Conservation (phyloP, 2,113 vertebrate genomes). For the Neodon shergylaensis region DNA sequence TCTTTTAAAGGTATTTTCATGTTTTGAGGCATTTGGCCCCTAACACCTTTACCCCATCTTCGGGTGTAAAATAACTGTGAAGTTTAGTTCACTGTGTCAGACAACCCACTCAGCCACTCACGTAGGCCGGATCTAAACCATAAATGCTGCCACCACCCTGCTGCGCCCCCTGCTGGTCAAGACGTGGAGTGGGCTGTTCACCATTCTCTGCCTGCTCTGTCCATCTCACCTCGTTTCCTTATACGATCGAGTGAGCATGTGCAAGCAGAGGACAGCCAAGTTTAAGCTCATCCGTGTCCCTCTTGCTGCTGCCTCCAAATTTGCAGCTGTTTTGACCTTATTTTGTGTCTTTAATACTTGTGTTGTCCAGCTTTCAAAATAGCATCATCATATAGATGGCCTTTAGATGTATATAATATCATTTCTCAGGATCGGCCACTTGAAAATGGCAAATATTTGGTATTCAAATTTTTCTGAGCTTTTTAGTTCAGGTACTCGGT, state of each 20-base stretch:
- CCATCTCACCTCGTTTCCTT: neutral
- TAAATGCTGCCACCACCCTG: neutral
- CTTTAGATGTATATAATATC: neutral
- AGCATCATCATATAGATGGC: neutral
- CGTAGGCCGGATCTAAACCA: no score
- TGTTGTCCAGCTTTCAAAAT: slow-evolving; percentile 20
- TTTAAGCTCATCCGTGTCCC: neutral
- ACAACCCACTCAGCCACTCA: neutral
- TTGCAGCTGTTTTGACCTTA: neutral
- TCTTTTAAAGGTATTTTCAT: neutral
- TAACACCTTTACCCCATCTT: neutral
- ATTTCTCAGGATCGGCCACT: neutral
- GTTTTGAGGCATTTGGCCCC: neutral
- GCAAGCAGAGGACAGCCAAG: neutral
- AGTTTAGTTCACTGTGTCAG: neutral
- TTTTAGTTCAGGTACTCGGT: neutral
- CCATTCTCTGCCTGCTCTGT: neutral
- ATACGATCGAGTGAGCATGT: neutral
- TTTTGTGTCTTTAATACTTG: neutral
- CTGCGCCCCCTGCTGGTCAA: neutral
- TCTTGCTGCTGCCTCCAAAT: neutral
- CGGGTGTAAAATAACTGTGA: neutral
- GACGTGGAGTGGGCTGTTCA: neutral
- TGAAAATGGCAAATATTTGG: neutral
- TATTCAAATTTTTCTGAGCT: neutral